Conservation (phyloP, 2,797 vertebrate species). For the Hoplostethus atlanticus region DNA sequence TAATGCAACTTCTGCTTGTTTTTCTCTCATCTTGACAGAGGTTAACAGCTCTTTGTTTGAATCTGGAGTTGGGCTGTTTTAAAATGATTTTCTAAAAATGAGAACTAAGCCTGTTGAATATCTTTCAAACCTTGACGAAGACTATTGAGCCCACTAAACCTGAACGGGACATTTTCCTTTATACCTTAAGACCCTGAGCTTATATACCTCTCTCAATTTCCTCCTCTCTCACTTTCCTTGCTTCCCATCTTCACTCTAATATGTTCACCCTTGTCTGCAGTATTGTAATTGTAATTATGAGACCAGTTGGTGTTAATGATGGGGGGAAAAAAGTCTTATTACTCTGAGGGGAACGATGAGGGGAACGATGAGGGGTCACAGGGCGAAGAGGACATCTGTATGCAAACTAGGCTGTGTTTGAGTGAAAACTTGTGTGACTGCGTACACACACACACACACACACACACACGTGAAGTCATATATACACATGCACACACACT, state of each 20-base stretch:
- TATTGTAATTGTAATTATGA: slow-evolving; percentile 46
- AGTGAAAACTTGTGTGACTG: slow-evolving; percentile 10
- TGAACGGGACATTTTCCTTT: not conserved
- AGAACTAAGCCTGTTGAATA: too few relatives aligned
- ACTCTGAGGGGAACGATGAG: slow-evolving; percentile 9
- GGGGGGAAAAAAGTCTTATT: slow-evolving; percentile 41
- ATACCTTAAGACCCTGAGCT: not conserved
- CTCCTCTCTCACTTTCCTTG: not conserved
- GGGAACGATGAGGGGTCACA: slow-evolving; percentile 22
- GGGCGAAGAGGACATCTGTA: slow-evolving; percentile 57
- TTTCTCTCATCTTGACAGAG: too few relatives aligned
- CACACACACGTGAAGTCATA: not conserved
- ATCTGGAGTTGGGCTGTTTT: too few relatives aligned
- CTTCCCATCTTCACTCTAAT: not conserved
- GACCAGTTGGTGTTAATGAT: slow-evolving; percentile 49
- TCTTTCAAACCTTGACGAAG: not conserved
- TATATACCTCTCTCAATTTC: not conserved
- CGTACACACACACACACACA: not conserved
- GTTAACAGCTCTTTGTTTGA: too few relatives aligned
- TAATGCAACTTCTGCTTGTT: too few relatives aligned
- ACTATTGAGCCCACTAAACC: too few relatives aligned
- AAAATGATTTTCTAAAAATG: too few relatives aligned
- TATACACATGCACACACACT: not conserved
- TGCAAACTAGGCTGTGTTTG: slow-evolving; percentile 49
- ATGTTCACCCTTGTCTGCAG: slow-evolving; percentile 40